Evolutionary conservation across 2,797 vertebrate species (phyloP), one percentile per base, ranked within the genome.

Genomic region (Gallinago stenura): DNA sequence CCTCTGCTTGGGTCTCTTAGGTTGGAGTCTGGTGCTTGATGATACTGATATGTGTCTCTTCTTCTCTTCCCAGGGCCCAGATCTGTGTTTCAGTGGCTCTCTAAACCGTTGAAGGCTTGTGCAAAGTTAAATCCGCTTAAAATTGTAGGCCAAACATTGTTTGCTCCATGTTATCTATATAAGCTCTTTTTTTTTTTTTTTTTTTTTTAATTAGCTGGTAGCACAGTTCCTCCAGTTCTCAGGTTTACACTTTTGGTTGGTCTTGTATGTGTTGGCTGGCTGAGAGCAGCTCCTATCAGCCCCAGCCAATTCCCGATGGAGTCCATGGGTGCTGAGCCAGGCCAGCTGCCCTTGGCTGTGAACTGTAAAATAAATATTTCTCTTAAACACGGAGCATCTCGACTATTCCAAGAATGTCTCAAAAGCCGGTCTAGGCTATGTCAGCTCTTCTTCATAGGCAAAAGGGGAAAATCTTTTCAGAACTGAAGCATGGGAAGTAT

Each of bases 291-390:
- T 87, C 61, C 90, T 19, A 46, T 53, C 70, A 73, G 79, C 43
- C 21, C 0, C 43, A 94, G n/a, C 66, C 87, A 87, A 46, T 17
- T 96, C 90, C 80, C 2, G 0, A 25, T 8, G 73, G 83, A 96
- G 87, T 66, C 72, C 33, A 21, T 2, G 58, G 62, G 71, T 89
- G 84, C 77, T 64, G 86, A 96, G 92, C 93, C 95, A 95, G 93
- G 90, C 83, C 95, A 94, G 93, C 92, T 96, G 95, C 89, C 89
- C 93, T 91, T 94, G 95, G 93, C 93, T 94, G 92, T 82, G 89
- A 95, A 83, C 65, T 35, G 71, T 91, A 94, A 94, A 84, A 93
- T 75, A 97, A 97, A 94, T 64, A 84, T 89, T 96, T 91, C 89
- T 65, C 89, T 90, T 79, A 93, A 92, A 89, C 78, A 89, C 0